These are phyloP conservation scores for Drosophila paramelanica DNA, from an alignment of 2,888 invertebrate species.

Conservation along the genomic window DNA sequence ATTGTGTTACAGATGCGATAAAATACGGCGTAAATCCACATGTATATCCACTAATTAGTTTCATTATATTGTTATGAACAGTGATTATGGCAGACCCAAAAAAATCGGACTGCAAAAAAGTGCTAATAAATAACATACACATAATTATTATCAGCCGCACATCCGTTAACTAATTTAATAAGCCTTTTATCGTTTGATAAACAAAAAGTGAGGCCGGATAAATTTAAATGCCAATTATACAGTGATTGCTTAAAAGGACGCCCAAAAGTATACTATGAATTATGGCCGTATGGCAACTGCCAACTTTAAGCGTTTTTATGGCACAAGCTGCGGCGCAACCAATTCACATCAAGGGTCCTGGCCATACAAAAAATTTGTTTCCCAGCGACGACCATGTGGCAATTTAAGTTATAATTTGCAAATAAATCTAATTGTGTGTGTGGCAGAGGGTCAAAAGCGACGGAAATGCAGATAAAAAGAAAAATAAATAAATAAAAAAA, in stretches of 20 bases:
- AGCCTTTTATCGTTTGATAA: conserved; percentile 51
- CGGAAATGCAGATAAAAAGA: conserved; percentile 27
- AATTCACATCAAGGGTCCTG: conserved; percentile 6
- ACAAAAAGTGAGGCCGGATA: conserved; percentile 23
- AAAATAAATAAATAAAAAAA: not conserved
- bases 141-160: conserved; percentile 38
- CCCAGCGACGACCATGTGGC: conserved; percentile 32
- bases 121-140: conserved; percentile 19
- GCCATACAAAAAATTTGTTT: conserved; percentile 30
- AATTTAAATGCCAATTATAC: conserved; percentile 66
- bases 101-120: conserved; percentile 2
- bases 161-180: conserved; percentile 69
- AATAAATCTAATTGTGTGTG: conserved; percentile 76
- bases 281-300: conserved; percentile 44
- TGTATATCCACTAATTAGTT: conserved; percentile 4
- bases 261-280: conserved; percentile 65
- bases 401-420: conserved; percentile 70
- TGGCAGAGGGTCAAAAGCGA: conserved; percentile 45
- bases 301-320: conserved; percentile 53
- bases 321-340: conserved; percentile 52
- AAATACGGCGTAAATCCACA: not conserved
- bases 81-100: conserved; percentile 32
- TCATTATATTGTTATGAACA: conserved; percentile 31
- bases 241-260: conserved; percentile 29
- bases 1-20: conserved; percentile 14